Conservation (phyloP, 2,888 invertebrate genomes). For the Odontomyia ornata region DNA sequence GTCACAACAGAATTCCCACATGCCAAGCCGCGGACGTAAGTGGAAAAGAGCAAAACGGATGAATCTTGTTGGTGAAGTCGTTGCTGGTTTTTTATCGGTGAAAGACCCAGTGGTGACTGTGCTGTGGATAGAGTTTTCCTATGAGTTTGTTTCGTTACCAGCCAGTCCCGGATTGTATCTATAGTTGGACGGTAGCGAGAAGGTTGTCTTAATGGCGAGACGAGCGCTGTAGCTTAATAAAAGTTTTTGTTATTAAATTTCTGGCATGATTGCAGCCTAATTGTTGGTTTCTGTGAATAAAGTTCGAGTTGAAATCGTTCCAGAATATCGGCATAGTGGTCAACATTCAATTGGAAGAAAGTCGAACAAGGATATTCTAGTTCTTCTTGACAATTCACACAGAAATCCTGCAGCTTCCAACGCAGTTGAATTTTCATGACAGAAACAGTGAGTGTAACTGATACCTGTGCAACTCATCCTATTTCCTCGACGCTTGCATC, state of each 20-base stretch:
- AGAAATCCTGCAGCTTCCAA: constrained; percentile 7
- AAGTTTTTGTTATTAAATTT: neutral
- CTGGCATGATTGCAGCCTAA: neutral
- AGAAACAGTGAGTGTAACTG: constrained; percentile 32
- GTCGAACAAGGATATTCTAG: constrained; percentile 4
- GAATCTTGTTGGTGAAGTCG: neutral
- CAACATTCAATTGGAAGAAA: neutral
- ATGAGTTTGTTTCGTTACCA: constrained; percentile 46
- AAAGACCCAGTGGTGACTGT: constrained; percentile 33
- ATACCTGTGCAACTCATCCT: constrained; percentile 1
- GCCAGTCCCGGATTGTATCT: constrained; percentile 48
- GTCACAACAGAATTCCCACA: constrained; percentile 33
- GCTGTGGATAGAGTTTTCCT: constrained; percentile 9
- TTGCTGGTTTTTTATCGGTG: constrained; percentile 30
- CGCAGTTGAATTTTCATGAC: constrained; percentile 22
- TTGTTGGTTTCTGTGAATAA: constrained; percentile 7
- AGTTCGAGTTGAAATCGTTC: neutral
- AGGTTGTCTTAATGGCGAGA: constrained; percentile 43
- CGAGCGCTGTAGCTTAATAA: constrained; percentile 21
- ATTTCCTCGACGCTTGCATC: neutral
- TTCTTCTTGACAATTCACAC: neutral
- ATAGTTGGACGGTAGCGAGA: constrained; percentile 45
- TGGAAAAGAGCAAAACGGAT: constrained; percentile 14
- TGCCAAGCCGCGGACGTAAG: constrained; percentile 11
- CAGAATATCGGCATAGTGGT: neutral